A percentile compares a stretch with the other conserved stretches of the same genome.
These are phyloP conservation scores for Porites cylindrica DNA, from an alignment of 92 coral and sea anemone genomes.

Conservation along the genomic window DNA sequence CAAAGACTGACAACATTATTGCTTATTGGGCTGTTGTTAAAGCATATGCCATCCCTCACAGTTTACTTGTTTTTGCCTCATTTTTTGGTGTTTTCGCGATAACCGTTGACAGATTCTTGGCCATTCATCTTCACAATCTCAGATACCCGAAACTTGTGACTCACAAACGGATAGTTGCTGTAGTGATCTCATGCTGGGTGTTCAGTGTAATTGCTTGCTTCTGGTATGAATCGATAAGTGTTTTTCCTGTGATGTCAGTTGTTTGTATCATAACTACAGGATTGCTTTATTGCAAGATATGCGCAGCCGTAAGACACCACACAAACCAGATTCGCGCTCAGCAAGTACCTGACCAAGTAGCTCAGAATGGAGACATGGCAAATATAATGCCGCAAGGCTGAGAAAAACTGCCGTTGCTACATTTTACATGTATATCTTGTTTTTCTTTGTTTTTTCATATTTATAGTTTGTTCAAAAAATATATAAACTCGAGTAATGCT, in stretches of 20 bases:
- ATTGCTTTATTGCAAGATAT: not conserved
- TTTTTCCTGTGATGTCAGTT: not conserved
- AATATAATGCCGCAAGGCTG: not conserved
- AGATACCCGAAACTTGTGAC: constrained; percentile 14
- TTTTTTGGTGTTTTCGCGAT: not conserved
- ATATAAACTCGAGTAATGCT: too few species aligned
- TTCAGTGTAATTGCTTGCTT: not conserved
- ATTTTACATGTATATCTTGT: constrained; percentile 4
- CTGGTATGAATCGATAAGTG: not conserved
- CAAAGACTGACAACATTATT: not conserved
- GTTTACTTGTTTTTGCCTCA: not conserved
- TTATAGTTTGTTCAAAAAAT: too few species aligned
- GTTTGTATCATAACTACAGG: not conserved
- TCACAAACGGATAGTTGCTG: constrained; percentile 4
- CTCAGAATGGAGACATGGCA: not conserved
- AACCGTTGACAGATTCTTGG: not conserved
- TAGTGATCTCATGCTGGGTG: not conserved
- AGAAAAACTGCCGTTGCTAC: constrained; percentile 3
- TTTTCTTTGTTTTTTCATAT: not conserved
- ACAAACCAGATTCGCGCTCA: not conserved
- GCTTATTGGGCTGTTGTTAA: too few species aligned
- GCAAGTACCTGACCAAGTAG: not conserved
- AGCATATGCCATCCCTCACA: not conserved
- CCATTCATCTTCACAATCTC: constrained; percentile 13
- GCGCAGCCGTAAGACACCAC: not conserved